Base-by-base conservation (phyloP, 2,113 vertebrate genomes). In the Parotia lawesii region DNA sequence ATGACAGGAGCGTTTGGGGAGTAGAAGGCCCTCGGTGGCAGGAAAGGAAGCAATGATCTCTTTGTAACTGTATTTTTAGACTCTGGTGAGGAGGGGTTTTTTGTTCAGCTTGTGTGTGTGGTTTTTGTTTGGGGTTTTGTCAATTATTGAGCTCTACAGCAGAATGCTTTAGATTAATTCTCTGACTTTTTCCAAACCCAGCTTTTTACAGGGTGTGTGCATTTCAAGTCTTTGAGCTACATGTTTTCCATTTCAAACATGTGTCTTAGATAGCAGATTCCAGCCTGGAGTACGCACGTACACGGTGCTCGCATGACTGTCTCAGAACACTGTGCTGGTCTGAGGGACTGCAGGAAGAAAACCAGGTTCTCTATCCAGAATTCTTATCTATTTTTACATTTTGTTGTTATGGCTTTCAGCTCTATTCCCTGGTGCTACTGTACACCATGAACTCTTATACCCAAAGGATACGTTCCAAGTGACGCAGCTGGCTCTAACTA, bases 341-440 rank as follows among this genome's bases (percentile, higher is more conserved):
- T 73, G 77, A 87, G 54, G 37, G 38, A 29, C 53, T 31, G 45
- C 38, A 65, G 77, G 29, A 72, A 21, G 71, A 93, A 80, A 86
- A 48, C 31, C 67, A 80, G 60, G 64, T 74, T 87, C 33, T 61
- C 57, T 45, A 0, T 44, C 50, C 16, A 64, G 71, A 79, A 71
- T 40, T 70, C 45, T 37, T 76, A n/a, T 66, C 91, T 95, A 77
- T 95, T 91, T 95, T 67, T 95, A 67, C 51, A 44, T 73, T 50
- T 62, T 57, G 54, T 87, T 85, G 81, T 96, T 89, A 28, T 4
- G 58, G 60, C 48, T 95, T 91, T 90, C 72, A 33, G 85, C 74
- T 94, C 53, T 93, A 80, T 83, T 94, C 95, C 91, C 94, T 93
- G 78, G 71, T 90, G 91, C 78, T 93, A 58, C 93, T 11, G 37